Base-by-base conservation (phyloP, 2,113 vertebrate genomes). In the Isichthys henryi region DNA sequence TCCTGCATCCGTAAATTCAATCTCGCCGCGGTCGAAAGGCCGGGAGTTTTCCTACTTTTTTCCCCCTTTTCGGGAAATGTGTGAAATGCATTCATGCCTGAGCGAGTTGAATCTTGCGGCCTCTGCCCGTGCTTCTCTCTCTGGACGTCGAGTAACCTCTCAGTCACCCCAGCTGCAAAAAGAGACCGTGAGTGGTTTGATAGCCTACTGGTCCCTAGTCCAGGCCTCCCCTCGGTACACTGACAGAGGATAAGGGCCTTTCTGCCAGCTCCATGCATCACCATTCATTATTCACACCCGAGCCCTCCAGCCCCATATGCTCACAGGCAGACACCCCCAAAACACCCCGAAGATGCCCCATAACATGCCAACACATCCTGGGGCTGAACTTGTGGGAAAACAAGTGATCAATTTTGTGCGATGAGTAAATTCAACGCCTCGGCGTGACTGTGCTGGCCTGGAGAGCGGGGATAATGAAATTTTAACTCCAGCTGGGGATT, bases 241-340 rank as follows among this genome's bases (percentile, higher is more conserved):
- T 19, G 35, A 15, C 27, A 77, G 35, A 39, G 21, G 83, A 48
- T 48, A 7, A 46, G 8, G 7, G 21, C 39, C 83, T n/a, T 66
- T 31, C 21, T 56, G 19, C 77, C 58, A 8, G 46, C n/a, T 87
- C 27, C 77, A 5, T 17, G 27, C 7, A 43, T 15, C 19, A 15
- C 62, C n/a, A 88, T 88, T 49, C 58, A 66, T 91, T 89, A 89
- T 82, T 89, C 66, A 88, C 88, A 27, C 86, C 23, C 6, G 31
- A 6, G 39, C 39, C 88, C 62, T 52, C 87, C 52, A 49, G 85
- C 88, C n/a, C 45, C 27, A 70, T 91, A 85, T 89, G 90, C 39
- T 91, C 85, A 43, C 52, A 5, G 62, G 49, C 27, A 56, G 49
- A 50, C 39, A 31, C 62, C 62, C n/a, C 27, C 46, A 46, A 66